Conservation (phyloP, 2,888 invertebrate species). For the Drosophila leonis region DNA sequence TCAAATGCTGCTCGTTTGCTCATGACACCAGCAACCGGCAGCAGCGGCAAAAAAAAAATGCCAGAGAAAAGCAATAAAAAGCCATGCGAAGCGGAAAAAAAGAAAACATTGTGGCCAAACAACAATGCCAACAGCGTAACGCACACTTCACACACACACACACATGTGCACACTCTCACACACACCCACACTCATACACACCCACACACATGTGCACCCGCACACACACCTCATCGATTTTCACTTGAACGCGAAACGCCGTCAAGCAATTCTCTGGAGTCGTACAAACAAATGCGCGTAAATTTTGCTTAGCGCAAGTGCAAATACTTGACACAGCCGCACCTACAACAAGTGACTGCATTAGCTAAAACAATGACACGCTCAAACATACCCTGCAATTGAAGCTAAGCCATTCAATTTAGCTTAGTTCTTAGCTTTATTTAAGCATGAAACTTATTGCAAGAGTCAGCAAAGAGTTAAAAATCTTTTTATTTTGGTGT, state of each 20-base stretch:
- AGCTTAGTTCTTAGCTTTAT: not conserved
- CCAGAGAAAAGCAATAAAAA: slow-evolving; percentile 75
- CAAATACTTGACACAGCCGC: slow-evolving; percentile 80
- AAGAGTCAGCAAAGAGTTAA: not conserved
- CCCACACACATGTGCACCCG: slow-evolving; percentile 12
- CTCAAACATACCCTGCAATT: not conserved
- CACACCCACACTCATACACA: slow-evolving; percentile 6
- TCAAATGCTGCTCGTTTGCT: slow-evolving; percentile 77
- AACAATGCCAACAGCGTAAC: slow-evolving; percentile 66
- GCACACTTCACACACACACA: slow-evolving; percentile 47
- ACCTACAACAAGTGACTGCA: slow-evolving; percentile 49
- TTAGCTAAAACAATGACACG: too few species aligned
- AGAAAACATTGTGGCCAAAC: slow-evolving; percentile 79
- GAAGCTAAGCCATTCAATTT: too few species aligned
- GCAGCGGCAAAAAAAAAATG: slow-evolving; percentile 29
- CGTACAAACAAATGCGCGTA: slow-evolving; percentile 81
- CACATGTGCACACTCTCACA: slow-evolving; percentile 6
- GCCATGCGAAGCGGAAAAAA: slow-evolving; percentile 70
- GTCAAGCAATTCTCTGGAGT: slow-evolving; percentile 64
- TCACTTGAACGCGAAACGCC: slow-evolving; percentile 68
- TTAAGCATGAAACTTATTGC: not conserved
- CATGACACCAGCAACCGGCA: slow-evolving; percentile 75
- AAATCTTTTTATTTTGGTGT: not conserved
- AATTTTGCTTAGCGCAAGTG: slow-evolving; percentile 80
- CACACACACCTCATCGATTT: slow-evolving; percentile 66